A percentile compares a stretch with the other conserved stretches of the same genome.
Conservation (phyloP, 2,113 vertebrate genomes). For the Diadophis punctatus region DNA sequence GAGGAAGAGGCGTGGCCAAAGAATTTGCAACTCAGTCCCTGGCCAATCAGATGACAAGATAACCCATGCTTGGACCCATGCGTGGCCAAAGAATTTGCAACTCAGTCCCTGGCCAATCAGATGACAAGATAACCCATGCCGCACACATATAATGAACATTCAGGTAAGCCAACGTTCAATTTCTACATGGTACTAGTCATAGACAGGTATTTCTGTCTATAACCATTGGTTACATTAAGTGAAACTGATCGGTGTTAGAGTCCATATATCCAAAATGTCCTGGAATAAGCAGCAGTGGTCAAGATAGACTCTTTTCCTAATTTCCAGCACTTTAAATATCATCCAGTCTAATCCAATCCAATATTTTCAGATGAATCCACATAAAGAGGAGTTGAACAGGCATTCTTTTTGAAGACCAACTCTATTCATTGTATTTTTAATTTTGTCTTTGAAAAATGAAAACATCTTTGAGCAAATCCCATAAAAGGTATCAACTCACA, state of each 20-base stretch:
- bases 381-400: background rate
- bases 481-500: background rate
- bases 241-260: background rate
- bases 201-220: background rate
- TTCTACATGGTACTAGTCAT: background rate
- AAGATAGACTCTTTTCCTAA: background rate
- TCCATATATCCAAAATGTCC: background rate
- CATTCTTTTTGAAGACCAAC: background rate
- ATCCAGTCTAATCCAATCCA: background rate
- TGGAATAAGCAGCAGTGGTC: background rate
- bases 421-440: background rate
- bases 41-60: no score
- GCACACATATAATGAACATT: no score
- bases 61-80: no score
- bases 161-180: no score
- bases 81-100: no score
- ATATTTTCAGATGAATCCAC: background rate
- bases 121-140: no score
- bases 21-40: no score
- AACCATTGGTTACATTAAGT: background rate
- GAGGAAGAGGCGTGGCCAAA: no score
- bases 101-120: no score
- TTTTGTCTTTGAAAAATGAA: background rate
- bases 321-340: background rate
- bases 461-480: background rate